Evolutionary conservation across 2,797 vertebrate species (phyloP), one percentile per base, ranked within the genome.

Genomic region (Decapterus maruadsi): DNA sequence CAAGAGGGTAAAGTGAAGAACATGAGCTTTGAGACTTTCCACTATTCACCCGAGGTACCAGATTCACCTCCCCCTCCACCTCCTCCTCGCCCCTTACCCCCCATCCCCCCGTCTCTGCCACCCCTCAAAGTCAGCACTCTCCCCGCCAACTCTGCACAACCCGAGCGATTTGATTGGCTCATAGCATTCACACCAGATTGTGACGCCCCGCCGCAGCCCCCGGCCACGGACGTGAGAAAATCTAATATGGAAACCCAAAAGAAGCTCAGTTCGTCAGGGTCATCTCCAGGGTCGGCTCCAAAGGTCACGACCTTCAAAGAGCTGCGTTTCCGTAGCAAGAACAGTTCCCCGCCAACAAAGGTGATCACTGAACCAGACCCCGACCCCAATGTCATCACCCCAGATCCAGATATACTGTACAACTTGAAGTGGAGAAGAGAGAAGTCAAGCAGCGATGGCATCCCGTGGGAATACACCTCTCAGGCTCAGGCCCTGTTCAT

Each of bases 161-260:
- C 95, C 1, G 98, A 99, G 68, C 94, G 95, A 63, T 98, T 97
- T 4, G 97, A 99, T 85, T 99, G 98, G 98, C 93, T 99, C 43
- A 99, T 99, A 5, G 93, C 97, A 0, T 99, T 99, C 89, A 98
- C 98, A 0, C 98, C 98, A 0, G 97, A 99, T 43, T 91, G 91
- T 0, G 97, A 98, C 61, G 87, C 84, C 1, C 89, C 80, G 0
- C 79, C 84, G 0, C 76, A 88, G 57, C 80, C 68, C 6, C 82
- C 84, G 2, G 68, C 70, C 2, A 16, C 63, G 45, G 88, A 91
- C 55, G 81, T 83, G n/a, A 92, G 67, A 86, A 94, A 87, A 87
- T 45, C 80, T 13, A 73, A 59, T 0, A 26, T 60, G n/a, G 91
- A 87, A 64, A 81, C 74, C 29, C 79, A 84, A 13, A 93, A 90